Percentiles rank a stretch among this genome's conserved stretches.
Evolutionary conservation across 1,140 invertebrate genomes (phyloP).

Genomic region (Nasonia giraulti): DNA sequence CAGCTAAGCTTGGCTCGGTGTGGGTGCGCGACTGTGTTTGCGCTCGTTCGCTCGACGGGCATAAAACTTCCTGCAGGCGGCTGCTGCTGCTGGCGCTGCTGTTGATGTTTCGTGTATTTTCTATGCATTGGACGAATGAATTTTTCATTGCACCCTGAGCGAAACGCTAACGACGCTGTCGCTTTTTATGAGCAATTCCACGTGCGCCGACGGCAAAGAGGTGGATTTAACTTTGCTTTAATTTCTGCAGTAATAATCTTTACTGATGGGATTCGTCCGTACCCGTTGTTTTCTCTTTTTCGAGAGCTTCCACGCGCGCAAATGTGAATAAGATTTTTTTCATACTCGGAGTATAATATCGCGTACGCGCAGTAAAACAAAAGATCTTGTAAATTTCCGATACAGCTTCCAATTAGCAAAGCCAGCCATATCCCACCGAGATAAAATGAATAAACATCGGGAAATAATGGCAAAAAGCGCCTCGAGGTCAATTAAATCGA

Average conservation of each 20-base stretch:
- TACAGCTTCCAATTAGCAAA: background rate
- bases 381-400: background rate
- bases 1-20: background rate
- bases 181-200: slow-evolving; percentile 28
- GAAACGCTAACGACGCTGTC: slow-evolving; percentile 24
- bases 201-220: background rate
- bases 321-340: no score
- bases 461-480: background rate
- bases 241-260: background rate
- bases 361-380: background rate
- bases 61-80: slow-evolving; percentile 2
- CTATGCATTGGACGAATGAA: slow-evolving; percentile 44
- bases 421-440: background rate
- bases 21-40: background rate
- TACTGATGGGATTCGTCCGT: slow-evolving; percentile 7
- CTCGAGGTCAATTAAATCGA: slow-evolving; percentile 30
- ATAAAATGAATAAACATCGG: background rate
- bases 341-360: background rate
- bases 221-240: slow-evolving; percentile 32
- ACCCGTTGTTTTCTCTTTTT: background rate
- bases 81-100: background rate
- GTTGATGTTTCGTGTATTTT: slow-evolving; percentile 38
- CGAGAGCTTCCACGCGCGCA: background rate
- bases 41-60: background rate
- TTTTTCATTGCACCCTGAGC: slow-evolving; percentile 31